Evolutionary conservation across 2,797 vertebrate species (phyloP), one percentile per base, ranked within the genome.

Genomic region (Myotis vivesi): DNA sequence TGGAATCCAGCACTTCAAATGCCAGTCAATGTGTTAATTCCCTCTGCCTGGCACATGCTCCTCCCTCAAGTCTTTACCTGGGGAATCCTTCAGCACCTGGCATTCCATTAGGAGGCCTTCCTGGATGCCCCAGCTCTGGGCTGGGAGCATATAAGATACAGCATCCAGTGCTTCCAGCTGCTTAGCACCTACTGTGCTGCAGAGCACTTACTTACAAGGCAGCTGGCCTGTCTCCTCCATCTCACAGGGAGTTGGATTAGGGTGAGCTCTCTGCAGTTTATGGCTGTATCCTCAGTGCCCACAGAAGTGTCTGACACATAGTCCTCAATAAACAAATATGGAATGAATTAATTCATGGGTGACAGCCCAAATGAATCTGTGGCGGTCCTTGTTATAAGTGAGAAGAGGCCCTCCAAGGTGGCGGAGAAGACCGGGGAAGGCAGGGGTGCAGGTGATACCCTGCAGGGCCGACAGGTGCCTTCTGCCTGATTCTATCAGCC

Each of bases 381-480:
- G 11, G 12, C 4, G 13, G 41, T 10, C n/a, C 38, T 62, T 51
- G 6, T 55, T 28, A 25, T 53, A n/a, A 46, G 2, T 0, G 1
- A 66, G 62, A n/a, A 28, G 25, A 68, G 19, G 3, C 36, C 20
- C 2, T 77, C 30, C 1, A 3, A 25, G 30, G 53, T 23, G 8
- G 11, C 0, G 33, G 16, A 23, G 51, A 25, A 4, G 7, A 16
- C 8, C 20, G 0, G 1, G 80, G 33, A 16, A 33, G 28, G 23
- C 57, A 15, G 10, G 10, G 38, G 53, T 23, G 11, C 5, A 6
- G 30, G 36, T 11, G 16, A n/a, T 23, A 3, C 46, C 9, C 11
- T 12, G 3, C 36, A 15, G 8, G 4, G 33, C 49, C 1, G 0
- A 3, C 49, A 44, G 36, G 49, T 16, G 53, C 59, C n/a, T 23